A percentile compares a stretch with the other conserved stretches of the same genome.
These are phyloP conservation scores for Gisinianus flammeolus DNA, from an alignment of 2,888 invertebrate genomes.

Conservation along the genomic window DNA sequence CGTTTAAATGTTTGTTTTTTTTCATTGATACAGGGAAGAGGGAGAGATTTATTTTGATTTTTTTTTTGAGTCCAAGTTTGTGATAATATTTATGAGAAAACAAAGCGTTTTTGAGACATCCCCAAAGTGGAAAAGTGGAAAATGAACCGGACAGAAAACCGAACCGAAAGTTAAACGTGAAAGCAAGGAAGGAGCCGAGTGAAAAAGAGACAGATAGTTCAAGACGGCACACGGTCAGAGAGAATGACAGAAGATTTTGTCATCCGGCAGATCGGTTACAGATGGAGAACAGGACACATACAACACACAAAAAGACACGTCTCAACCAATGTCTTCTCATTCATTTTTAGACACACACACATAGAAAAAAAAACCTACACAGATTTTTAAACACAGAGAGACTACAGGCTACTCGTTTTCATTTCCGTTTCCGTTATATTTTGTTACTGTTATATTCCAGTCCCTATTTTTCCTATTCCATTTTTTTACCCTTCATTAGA, in stretches of 20 bases:
- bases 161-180: conserved; percentile 52
- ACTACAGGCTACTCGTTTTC: no score
- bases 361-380: conserved; percentile 5
- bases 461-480: no score
- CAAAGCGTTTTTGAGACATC: no score
- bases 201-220: conserved; percentile 50
- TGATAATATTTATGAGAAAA: not conserved
- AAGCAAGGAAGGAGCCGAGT: conserved; percentile 59
- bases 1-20: no score
- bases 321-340: conserved; percentile 32
- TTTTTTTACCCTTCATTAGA: no score
- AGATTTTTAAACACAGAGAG: conserved; percentile 14
- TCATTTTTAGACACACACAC: no score
- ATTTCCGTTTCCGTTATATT: no score
- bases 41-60: not conserved
- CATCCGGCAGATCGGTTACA: conserved; percentile 56
- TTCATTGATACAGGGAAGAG: no score
- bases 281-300: conserved; percentile 58
- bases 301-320: conserved; percentile 47
- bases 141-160: conserved; percentile 20
- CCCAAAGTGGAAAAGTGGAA: no score
- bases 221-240: conserved; percentile 51
- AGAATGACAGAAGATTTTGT: conserved; percentile 51
- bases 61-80: conserved; percentile 1
- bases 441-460: no score